phyloP scores from a whole-genome alignment of 1,140 invertebrate genomes.

The Hesperophylax magnus region DNA sequence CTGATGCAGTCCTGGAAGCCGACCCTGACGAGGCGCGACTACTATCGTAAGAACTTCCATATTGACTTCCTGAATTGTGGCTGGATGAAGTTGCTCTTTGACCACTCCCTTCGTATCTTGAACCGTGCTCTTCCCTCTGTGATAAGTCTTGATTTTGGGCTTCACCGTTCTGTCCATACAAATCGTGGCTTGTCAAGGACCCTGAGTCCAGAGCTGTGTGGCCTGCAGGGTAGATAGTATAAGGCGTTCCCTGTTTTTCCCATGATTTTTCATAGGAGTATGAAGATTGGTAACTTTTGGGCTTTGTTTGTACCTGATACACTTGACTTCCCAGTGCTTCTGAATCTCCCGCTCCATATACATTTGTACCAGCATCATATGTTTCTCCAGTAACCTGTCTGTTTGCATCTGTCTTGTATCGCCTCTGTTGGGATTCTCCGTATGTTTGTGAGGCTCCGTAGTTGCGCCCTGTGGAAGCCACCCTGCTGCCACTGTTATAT shows the following conservation, averaged over 20 bases:
- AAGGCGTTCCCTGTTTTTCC: slow-evolving; percentile 69
- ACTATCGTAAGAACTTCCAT: slow-evolving; percentile 6
- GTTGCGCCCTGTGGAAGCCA: slow-evolving; percentile 37
- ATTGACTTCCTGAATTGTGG: background rate
- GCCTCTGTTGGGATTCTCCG: background rate
- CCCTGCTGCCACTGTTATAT: slow-evolving; percentile 47
- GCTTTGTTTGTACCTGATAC: slow-evolving; percentile 42
- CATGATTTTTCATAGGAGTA: slow-evolving; percentile 70
- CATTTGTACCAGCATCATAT: background rate
- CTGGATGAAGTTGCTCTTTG: slow-evolving; percentile 27
- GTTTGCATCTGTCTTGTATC: background rate
- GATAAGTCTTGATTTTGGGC: slow-evolving; percentile 58
- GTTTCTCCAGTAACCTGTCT: background rate
- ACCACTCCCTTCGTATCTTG: slow-evolving; percentile 34
- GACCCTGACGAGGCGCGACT: slow-evolving; percentile 13
- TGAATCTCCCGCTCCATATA: slow-evolving; percentile 5
- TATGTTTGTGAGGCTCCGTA: slow-evolving; percentile 30
- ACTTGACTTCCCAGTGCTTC: background rate
- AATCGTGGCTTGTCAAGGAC: slow-evolving; percentile 51
- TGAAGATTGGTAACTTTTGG: slow-evolving; percentile 69
- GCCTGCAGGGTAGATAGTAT: slow-evolving; percentile 63
- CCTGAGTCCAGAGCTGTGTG: slow-evolving; percentile 39
- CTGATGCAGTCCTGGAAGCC: slow-evolving; percentile 11
- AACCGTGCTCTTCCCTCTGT: slow-evolving; percentile 57
- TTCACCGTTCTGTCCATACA: slow-evolving; percentile 59